Evolutionary conservation across 2,113 vertebrate genomes (phyloP), one percentile per base, ranked within the genome.

Genomic region (Elephantulus edwardii): DNA sequence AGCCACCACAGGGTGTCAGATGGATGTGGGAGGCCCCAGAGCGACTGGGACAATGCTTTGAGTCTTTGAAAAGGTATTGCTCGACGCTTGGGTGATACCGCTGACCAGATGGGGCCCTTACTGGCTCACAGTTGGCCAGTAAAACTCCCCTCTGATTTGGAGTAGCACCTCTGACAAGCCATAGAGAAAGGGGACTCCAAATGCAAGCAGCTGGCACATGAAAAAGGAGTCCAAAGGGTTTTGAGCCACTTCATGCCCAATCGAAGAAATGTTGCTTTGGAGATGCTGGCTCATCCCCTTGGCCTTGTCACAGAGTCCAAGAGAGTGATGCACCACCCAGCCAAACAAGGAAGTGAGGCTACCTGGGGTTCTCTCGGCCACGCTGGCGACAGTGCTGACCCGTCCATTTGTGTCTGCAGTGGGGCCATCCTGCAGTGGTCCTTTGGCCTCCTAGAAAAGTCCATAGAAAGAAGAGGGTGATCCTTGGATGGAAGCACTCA

Each of bases 211-310:
- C 97, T 98, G 99, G 97, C 98, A 98, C 98, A 99, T 98, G 97
- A 99, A 99, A 97, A 98, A 98, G 95, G 97, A 98, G 97, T 98
- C 98, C 98, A 99, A 94, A 95, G 98, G 98, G 93, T 98, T 98
- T 95, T 97, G 98, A 88, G 98, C 98, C 97, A 98, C 96, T 93
- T 98, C 98, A 92, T 98, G 98, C 97, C 98, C 98, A 70, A 98
- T 96, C 95, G 98, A 98, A 95, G 98, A 98, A 93, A 98, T 94
- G 33, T 97, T 97, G 96, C 97, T 97, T 89, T 97, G 97, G 93
- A 99, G 97, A 94, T 89, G 97, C 91, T 96, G 97, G 96, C 96
- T 97, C 93, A 97, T 72, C 81, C 96, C 85, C 96, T 97, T 96
- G 96, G 98, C 97, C 94, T 97, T 97, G 97, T 91, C 96, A 97